phyloP scores from a whole-genome alignment of 1,140 invertebrate genomes.

The Magallana gigas region DNA sequence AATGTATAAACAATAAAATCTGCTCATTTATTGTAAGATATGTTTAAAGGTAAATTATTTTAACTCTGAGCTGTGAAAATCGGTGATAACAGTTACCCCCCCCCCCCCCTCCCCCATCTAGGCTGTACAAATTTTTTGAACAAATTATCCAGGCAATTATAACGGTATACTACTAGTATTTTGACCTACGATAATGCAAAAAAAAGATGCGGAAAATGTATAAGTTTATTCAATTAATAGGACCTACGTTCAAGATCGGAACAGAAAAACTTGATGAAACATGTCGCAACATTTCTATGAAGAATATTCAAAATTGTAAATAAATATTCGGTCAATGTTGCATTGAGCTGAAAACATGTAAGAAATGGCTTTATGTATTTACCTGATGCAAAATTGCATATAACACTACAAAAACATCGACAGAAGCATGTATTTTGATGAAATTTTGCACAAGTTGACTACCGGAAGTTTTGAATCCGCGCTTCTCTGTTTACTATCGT shows the following conservation, averaged over 20 bases:
- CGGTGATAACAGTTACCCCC: not conserved
- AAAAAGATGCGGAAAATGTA: too few relatives aligned
- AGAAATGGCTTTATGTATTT: not conserved
- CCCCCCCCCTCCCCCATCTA: not conserved
- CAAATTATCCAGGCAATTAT: not conserved
- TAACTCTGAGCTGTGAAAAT: too few relatives aligned
- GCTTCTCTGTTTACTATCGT: conserved; percentile 33
- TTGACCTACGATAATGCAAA: too few relatives aligned
- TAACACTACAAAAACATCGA: not conserved
- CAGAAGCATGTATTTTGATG: not conserved
- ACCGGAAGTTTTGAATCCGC: conserved; percentile 32
- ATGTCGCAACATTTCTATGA: not conserved
- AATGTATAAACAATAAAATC: too few relatives aligned
- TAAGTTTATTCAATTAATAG: too few relatives aligned
- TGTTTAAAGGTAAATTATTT: too few relatives aligned
- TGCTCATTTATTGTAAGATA: too few relatives aligned
- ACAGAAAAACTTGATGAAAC: not conserved
- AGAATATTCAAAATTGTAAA: not conserved
- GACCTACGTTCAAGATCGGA: too few relatives aligned
- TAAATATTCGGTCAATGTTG: not conserved
- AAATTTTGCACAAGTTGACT: not conserved
- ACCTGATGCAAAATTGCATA: not conserved
- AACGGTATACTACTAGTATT: too few relatives aligned
- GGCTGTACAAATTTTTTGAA: not conserved
- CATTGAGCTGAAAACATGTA: not conserved